Base-by-base conservation (phyloP, 2,113 vertebrate genomes). In the Chitala chitala region DNA sequence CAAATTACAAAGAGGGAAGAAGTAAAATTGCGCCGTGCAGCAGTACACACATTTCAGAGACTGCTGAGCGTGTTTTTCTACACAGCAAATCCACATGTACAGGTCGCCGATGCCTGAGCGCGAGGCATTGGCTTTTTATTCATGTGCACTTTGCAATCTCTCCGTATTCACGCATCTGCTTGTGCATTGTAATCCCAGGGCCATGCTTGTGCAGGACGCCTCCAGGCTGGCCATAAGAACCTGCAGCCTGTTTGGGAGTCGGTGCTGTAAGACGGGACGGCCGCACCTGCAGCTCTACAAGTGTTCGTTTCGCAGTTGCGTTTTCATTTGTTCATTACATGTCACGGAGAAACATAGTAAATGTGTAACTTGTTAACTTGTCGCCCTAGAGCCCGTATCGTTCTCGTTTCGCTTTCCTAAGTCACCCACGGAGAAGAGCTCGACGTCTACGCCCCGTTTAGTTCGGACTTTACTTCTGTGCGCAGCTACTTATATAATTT, bases 1-100 rank as follows among this genome's bases (percentile, higher is more conserved):
- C 81, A 89, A 89, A 90, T 90, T 86, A 66, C 38, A 75, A 85
- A 86, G 20, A 51, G 87, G 83, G 44, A 78, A 81, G 81, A 82
- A 77, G 53, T 55, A 61, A 70, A 59, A 77, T 48, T 26, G 33
- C 38, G 55, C 22, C 46, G 29, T 58, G 22, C 68, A 38, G 56
- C 71, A 59, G 40, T 65, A 65, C 46, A 75, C 64, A 53, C 53
- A 75, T 75, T 58, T 75, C 48, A 44, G 46, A 22, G 63, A 38
- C 38, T 54, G 72, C 56, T 51, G 29, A 64, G 44, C 48, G 44
- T 36, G 53, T 69, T 69, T 51, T 69, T 46, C 68, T 69, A 50
- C 68, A 22, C 53, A 69, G 46, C 26, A 53, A 53, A 36, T 53
- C 68, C 68, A 69, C 46, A 69, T 69, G 68, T 44, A 5, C 56